Base-by-base conservation (phyloP, 1,140 invertebrate genomes). In the Vanessa tameamea region DNA sequence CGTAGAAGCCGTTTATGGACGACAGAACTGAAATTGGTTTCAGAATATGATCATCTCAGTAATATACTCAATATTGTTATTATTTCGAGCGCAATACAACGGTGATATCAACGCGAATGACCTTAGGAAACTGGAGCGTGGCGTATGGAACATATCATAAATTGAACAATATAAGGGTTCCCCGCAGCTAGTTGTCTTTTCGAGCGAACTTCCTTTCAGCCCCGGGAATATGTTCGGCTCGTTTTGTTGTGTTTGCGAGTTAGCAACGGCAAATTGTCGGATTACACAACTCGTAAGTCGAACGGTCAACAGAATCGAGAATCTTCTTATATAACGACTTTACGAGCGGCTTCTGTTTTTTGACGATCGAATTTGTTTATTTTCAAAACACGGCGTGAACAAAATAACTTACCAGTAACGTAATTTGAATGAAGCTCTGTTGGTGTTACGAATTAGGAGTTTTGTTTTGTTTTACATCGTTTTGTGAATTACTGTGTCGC, bases 221-320 rank as follows among this genome's bases (percentile, higher is more conserved):
- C 79, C 74, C 80, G 87, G 85, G 85, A 88, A 90, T 88, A 84
- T 89, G 86, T 86, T 88, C 83, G 76, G 78, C 75, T 89, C 89
- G 85, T 90, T 87, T 87, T 91, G 88, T 90, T 91, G 77, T 91
- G 85, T 88, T 91, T 89, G 81, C 81, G 86, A 90, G 86, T 89
- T 90, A 87, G 82, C 74, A 81, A 83, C 81, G 85, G 87, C 85
- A 88, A 89, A 90, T 88, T 90, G 87, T 87, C 75, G 85, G 87
- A 89, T 91, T 89, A 89, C 85, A 89, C 84, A 89, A 89, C 86
- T 89, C 79, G 79, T 89, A 89, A 91, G 87, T 90, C 85, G 83
- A 76, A 88, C 78, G 85, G 85, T 91, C 85, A 89, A 91, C 87
- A 91, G 76, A 81, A 78, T 68, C 64, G 75, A 57, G 65, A 84